These are phyloP conservation scores for Pavo muticus DNA, from an alignment of 2,113 vertebrate species.

Conservation along the genomic window DNA sequence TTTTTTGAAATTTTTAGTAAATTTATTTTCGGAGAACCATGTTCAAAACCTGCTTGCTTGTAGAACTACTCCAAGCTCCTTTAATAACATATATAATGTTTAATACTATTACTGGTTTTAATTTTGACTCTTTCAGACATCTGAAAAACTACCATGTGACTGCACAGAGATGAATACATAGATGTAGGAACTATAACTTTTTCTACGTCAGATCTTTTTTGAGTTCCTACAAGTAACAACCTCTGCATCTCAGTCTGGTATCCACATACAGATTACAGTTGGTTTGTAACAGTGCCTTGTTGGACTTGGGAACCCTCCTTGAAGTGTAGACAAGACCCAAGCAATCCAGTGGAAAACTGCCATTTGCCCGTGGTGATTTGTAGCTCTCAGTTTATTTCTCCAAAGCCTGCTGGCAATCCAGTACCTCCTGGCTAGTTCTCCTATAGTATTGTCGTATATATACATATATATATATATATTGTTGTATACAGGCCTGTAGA, in stretches of 20 bases:
- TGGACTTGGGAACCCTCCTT: not conserved
- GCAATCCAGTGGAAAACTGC: not conserved
- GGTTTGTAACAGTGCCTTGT: not conserved
- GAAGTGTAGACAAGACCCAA: not conserved
- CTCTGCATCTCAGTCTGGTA: not conserved
- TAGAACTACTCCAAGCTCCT: not conserved
- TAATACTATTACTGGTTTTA: not conserved
- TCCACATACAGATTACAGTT: not conserved
- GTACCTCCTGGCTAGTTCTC: not conserved
- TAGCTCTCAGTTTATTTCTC: not conserved
- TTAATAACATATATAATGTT: not conserved
- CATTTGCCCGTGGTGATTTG: not conserved
- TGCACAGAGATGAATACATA: not conserved
- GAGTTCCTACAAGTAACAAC: not conserved
- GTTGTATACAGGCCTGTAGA: not conserved
- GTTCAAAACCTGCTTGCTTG: not conserved
- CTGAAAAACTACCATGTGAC: not conserved
- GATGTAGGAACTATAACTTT: not conserved
- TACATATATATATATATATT: not conserved
- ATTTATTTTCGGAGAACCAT: not conserved
- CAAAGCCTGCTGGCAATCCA: not conserved
- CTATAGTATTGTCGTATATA: not conserved
- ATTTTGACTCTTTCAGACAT: not conserved
- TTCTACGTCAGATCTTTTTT: not conserved
- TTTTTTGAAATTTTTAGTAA: not conserved